These are phyloP conservation scores for Synergus japonicus DNA, from an alignment of 2,888 invertebrate genomes.

Conservation along the genomic window DNA sequence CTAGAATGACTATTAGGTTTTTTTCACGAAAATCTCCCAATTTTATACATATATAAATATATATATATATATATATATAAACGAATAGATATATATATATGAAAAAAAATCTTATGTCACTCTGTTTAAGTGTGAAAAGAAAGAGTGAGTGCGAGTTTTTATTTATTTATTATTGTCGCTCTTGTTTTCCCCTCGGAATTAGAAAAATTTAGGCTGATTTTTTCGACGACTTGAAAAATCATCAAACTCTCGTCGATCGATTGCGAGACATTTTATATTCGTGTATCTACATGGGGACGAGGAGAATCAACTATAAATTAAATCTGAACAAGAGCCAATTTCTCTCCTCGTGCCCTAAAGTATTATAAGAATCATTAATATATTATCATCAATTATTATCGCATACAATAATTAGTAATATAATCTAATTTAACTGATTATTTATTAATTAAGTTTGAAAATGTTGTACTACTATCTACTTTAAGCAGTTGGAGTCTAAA, in stretches of 20 bases:
- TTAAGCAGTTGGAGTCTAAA: conserved; percentile 50
- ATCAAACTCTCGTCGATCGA: background rate
- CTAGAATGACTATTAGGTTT: conserved; percentile 65
- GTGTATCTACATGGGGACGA: background rate
- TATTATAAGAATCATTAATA: conserved; percentile 78
- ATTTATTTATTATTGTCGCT: conserved; percentile 64
- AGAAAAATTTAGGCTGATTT: conserved; percentile 65
- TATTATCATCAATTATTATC: conserved; percentile 77
- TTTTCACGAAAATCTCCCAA: conserved; percentile 41
- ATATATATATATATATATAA: conserved; percentile 58
- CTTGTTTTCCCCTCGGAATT: conserved; percentile 39
- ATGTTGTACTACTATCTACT: conserved; percentile 72
- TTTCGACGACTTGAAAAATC: conserved; percentile 58
- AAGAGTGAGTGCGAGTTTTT: conserved; percentile 57
- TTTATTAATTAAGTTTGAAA: conserved; percentile 76
- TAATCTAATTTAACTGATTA: conserved; percentile 77
- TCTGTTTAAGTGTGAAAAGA: conserved; percentile 49
- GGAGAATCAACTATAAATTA: conserved; percentile 53
- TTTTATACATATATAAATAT: conserved; percentile 49
- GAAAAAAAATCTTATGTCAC: conserved; percentile 49
- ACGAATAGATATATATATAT: conserved; percentile 40
- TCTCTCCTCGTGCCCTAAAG: conserved; percentile 68
- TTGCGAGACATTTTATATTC: background rate
- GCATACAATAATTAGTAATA: conserved; percentile 75
- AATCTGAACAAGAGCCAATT: conserved; percentile 53